Evolutionary conservation across 2,888 invertebrate species (phyloP), one percentile per base, ranked within the genome.

Genomic region (Hemithea aestivaria): DNA sequence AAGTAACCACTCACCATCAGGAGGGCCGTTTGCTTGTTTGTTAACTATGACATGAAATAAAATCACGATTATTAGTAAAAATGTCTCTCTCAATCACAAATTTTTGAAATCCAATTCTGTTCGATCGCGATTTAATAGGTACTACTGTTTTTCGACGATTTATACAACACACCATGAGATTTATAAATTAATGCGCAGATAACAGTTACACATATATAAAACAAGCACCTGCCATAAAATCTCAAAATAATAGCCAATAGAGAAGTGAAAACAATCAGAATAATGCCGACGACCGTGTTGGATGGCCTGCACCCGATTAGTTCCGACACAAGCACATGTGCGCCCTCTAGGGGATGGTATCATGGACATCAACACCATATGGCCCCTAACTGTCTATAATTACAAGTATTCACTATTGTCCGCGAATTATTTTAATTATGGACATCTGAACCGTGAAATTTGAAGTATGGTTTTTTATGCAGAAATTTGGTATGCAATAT

Each of bases 241-340:
- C 5, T 16, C 5, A 2, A 16, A 16, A 16, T 16, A 16, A 16
- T 4, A 16, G 5, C 16, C 8, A 35, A 31, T 30, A 21, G 25
- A 11, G 16, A 20, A 30, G 16, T 16, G 16, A 16, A 33, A 43
- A 28, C 34, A 35, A 59, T 56, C 45, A 53, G 27, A 53, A 45
- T 51, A 58, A 57, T 47, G 34, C 52, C 48, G 53, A 62, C 52
- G 54, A 54, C 58, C 66, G 53, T 61, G 43, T 29, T 46, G 29
- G 58, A 62, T 60, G 58, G 53, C 54, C 58, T 44, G 58, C 73
- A 64, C 66, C 56, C 73, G 76, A 83, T 84, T 84, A 79, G 83
- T 83, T 80, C 73, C 78, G 70, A 57, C 58, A 73, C 78, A 76
- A 80, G 79, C 73, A 79, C 75, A 77, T 76, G 76, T 63, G 71